Base-by-base conservation (phyloP, 2,888 invertebrate genomes). In the Carabus problematicus region DNA sequence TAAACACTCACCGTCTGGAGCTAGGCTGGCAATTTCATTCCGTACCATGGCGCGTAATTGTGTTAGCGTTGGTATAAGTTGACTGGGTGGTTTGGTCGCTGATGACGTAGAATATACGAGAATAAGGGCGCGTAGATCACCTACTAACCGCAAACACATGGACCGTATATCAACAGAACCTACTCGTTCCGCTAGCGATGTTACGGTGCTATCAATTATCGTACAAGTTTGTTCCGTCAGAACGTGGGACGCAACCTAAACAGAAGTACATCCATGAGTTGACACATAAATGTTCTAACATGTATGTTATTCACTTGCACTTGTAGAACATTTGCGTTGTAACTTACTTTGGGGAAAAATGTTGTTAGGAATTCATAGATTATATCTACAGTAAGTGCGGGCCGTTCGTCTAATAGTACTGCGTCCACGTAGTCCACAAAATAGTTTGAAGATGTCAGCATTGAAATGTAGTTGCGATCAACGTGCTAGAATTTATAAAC, bases 391-490 rank as follows among this genome's bases (percentile, higher is more conserved):
- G 91, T 94, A 8, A 97, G 84, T 9, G 94, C 94, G 70, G 90
- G 88, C 73, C 96, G 86, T 81, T 97, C 96, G 79, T 96, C 95
- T 64, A 94, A 82, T 56, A 97, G 82, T 18, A 96, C 89, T n/a
- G 94, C 91, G 79, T 96, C 95, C 71, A 95, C 89, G 79, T 96
- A 97, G 80, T 96, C 96, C 42, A 93, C 89, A 73, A 95, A 89
- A 76, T 92, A 92, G 76, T 89, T 92, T 79, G 93, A 94, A 72
- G 90, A 91, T 59, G 93, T 85, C 70, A 97, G 83, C 83, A 94
- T 89, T 72, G 91, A 89, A 74, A 94, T 90, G 77, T 94, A 91
- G 79, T 93, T 93, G 58, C 90, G 85, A 77, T 93, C 93, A 70
- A 91, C 88, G 77, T 88, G 87, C 90, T 93, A 80, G 1, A 82